Conservation (phyloP, 2,888 invertebrate genomes). For the Trilocha varians region DNA sequence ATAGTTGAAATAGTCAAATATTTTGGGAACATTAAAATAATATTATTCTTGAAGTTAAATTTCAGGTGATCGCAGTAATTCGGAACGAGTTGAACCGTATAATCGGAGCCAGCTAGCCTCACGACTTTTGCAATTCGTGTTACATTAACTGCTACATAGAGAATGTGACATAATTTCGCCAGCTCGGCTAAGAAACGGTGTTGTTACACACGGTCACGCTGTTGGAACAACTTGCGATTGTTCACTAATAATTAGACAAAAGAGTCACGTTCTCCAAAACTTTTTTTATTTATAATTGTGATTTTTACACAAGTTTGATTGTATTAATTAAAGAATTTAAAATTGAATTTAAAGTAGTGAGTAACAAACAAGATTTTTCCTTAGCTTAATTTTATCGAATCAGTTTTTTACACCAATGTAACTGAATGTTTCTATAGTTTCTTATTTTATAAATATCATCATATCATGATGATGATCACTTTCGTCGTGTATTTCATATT, state of each 20-base stretch:
- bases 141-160: conserved; percentile 38
- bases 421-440: too few species aligned
- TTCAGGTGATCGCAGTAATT: background rate
- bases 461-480: too few species aligned
- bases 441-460: too few species aligned
- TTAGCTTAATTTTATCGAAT: too few species aligned
- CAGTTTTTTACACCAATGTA: too few species aligned
- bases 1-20: too few species aligned
- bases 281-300: background rate
- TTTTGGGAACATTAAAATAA: too few species aligned
- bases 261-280: background rate
- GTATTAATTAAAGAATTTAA: too few species aligned
- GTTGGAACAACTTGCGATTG: background rate
- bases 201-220: conserved; percentile 16
- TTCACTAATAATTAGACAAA: background rate
- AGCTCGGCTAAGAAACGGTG: conserved; percentile 31
- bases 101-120: conserved; percentile 13
- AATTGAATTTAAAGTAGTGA: too few species aligned
- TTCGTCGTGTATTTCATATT: too few species aligned
- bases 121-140: conserved; percentile 43
- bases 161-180: conserved; percentile 48
- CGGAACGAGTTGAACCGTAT: background rate
- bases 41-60: background rate
- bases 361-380: too few species aligned
- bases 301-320: background rate